Evolutionary conservation across 2,113 vertebrate species (phyloP), one percentile per base, ranked within the genome.

Genomic region (Perca fluviatilis): DNA sequence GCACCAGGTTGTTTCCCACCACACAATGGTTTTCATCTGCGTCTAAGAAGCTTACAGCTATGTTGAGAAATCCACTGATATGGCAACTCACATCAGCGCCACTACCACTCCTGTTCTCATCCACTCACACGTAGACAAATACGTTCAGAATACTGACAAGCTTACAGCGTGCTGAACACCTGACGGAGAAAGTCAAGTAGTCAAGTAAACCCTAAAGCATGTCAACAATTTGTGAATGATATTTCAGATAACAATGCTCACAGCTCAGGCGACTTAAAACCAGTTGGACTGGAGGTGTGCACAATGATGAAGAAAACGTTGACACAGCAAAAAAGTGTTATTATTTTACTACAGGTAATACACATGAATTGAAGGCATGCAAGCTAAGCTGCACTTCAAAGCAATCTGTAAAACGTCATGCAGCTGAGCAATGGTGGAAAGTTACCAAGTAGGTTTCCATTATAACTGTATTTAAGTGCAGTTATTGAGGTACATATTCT

Each of bases 141-240:
- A n/a, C 66, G 54, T 64, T 70, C 65, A 49, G 4, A 12, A 30
- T 18, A 40, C 60, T 36, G 61, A 63, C 58, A 60, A 16, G 53
- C 33, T 54, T 6, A 47, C 21, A 27, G 53, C 19, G 10, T 15
- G 64, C 68, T 4, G 68, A 81, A 73, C 64, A 86, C 75, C 77
- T 79, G 79, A 81, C 12, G 3, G 53, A 60, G 70, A 82, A 57
- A 74, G 81, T 91, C 84, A 87, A 87, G 88, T 87, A 84, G 75
- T 91, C 89, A 84, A 87, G 86, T 88, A 73, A 80, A 71, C 50
- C 62, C 33, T 7, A 40, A 91, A 83, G 82, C 86, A 91, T 91
- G 50, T 70, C 78, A 91, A 72, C 68, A 84, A 87, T 84, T 73
- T 70, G 19, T 65, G 25, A 64, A 56, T 77, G 57, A 85, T 68